Base-by-base conservation (phyloP, 2,797 vertebrate species). In the Notoglanidium macrostoma region DNA sequence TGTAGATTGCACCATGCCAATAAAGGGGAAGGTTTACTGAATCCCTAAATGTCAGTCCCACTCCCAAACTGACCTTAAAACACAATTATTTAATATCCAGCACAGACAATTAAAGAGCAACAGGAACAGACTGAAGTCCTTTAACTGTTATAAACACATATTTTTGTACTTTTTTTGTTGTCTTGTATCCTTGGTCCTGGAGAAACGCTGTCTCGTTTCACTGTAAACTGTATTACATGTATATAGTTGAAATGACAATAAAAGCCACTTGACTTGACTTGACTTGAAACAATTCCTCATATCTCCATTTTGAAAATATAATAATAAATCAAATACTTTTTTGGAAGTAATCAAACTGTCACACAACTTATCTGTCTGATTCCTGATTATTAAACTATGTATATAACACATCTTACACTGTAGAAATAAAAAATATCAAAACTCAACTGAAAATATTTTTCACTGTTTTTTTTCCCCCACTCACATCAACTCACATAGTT, bases 51-150 rank as follows among this genome's bases (percentile, higher is more conserved):
- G 85, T 84, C 85, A 86, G 78, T 73, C 80, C 40, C 32, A 65
- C 84, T 85, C 77, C 84, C 80, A 86, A 83, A 55, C 76, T 88
- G 81, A 57, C 74, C 89, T 90, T 89, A 89, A 91, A 90, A 87
- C 54, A 85, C 72, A 76, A 88, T 88, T 85, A 89, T 87, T 87
- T 87, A 87, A 88, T 55, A 76, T 74, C 82, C 26, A 65, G 63
- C 73, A 35, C 74, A 72, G 85, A 90, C 86, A 54, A 88, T 87
- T 85, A 59, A 44, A 82, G 26, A 67, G 80, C 80, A 29, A 67
- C 44, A 82, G 59, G 79, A 82, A 49, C 40, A 65, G 44, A 32
- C 14, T 29, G 80, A 82, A 51, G 80, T 46, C 57, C 14, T 81
- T 63, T 46, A 63, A 81, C 44, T 67, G 59, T 11, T 29, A 49